Base-by-base conservation (phyloP, 2,113 vertebrate genomes). In the Saccopteryx leptura region DNA sequence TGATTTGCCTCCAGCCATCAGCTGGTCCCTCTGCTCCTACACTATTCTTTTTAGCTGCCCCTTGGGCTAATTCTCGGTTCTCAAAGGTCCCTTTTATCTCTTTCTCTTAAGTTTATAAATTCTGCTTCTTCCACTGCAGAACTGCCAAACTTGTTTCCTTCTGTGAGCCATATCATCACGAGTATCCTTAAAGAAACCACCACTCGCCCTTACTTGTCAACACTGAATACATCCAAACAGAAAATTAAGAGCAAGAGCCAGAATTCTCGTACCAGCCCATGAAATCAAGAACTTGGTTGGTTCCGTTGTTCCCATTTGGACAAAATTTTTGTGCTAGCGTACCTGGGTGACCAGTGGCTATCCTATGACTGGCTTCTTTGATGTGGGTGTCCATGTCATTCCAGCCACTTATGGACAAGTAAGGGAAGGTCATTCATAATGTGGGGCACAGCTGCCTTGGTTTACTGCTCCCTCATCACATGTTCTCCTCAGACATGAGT, bases 161-260 rank as follows among this genome's bases (percentile, higher is more conserved):
- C 23, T 71, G 8, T 80, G 69, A 39, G 33, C 74, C 8, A 18
- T 24, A 90, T 23, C 24, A 79, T 72, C n/a, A 54, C 26, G n/a
- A 60, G 31, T 31, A 33, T 56, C 23, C 19, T 83, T 78, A 52
- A 4, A 74, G 90, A 46, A 93, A 91, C 23, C 18, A 82, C 46
- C 13, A 76, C 10, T 31, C 11, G 9, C 65, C n/a, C 17, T 19
- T 60, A 48, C 52, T 58, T 93, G 21, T 79, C 63, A 76, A 76
- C 4, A 6, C 14, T 9, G 17, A 79, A 31, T 28, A 78, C 8
- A 71, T 52, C 11, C 24, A 39, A 9, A 68, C 21, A 63, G n/a
- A 85, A 93, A 88, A 66, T 54, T 82, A 87, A 90, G 90, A 86
- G 54, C 48, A 61, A 76, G 21, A 96, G n/a, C 6, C 63, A 5